These are phyloP conservation scores for Monochamus alternatus DNA, from an alignment of 2,888 invertebrate genomes.

Conservation along the genomic window DNA sequence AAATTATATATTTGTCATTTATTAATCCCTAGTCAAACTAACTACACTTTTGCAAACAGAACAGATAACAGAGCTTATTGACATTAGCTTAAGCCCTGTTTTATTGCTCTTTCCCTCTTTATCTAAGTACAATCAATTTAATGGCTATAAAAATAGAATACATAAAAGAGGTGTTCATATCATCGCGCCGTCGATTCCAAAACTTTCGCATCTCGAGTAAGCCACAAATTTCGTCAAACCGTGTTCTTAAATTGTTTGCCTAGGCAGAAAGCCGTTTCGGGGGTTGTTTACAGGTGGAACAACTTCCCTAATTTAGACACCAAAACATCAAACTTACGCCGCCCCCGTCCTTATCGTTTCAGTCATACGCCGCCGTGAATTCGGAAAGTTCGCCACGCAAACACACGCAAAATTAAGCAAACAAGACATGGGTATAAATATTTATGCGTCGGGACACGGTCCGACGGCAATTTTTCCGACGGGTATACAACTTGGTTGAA, in stretches of 20 bases:
- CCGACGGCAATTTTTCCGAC: constrained; percentile 12
- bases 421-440: not conserved
- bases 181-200: too few relatives aligned
- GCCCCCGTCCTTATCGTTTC: constrained; percentile 6
- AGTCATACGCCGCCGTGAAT: constrained; percentile 17
- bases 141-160: too few relatives aligned
- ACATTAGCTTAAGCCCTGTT: too few relatives aligned
- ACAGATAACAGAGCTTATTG: too few relatives aligned
- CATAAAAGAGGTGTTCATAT: too few relatives aligned
- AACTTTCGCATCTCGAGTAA: too few relatives aligned
- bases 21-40: too few relatives aligned
- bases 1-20: too few relatives aligned
- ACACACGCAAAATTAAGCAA: not conserved
- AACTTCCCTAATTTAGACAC: constrained; percentile 27
- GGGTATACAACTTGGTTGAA: not conserved
- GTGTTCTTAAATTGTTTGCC: not conserved
- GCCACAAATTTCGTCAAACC: not conserved
- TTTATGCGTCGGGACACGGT: too few relatives aligned
- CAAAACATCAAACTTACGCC: constrained; percentile 19
- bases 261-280: not conserved
- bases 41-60: too few relatives aligned
- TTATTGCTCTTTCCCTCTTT: too few relatives aligned
- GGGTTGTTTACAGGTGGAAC: constrained; percentile 9
- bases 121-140: too few relatives aligned
- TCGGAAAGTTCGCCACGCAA: not conserved